These are phyloP conservation scores for Tychaedon coryphoeus DNA, from an alignment of 2,113 vertebrate genomes.

Conservation along the genomic window DNA sequence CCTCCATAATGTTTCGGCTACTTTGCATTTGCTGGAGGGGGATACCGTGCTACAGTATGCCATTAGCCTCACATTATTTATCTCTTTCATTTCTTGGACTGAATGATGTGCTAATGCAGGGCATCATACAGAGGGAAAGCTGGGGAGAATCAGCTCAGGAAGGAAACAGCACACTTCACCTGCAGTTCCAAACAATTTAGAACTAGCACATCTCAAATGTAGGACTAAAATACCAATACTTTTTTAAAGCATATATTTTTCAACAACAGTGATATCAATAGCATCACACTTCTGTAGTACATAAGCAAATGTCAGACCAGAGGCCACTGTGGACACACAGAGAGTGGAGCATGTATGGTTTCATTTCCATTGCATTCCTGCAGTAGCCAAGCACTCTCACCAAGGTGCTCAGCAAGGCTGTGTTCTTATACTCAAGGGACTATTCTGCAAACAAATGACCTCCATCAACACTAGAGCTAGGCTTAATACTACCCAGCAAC, in stretches of 20 bases:
- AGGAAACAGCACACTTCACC: neutral
- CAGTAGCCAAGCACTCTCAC: neutral
- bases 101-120: neutral
- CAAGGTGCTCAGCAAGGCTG: neutral
- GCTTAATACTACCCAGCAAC: neutral
- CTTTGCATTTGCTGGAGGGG: neutral
- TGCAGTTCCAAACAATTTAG: neutral
- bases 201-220: neutral
- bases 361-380: neutral
- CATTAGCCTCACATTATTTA: neutral
- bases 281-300: neutral
- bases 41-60: neutral
- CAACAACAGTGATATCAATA: neutral
- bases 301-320: neutral
- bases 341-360: neutral
- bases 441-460: no score
- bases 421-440: no score
- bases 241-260: neutral
- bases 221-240: neutral
- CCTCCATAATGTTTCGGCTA: neutral
- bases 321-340: fast-evolving
- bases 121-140: neutral
- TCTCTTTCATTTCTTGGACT: neutral
- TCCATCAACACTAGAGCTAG: neutral
- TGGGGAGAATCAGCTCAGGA: neutral